Evolutionary conservation across 2,888 invertebrate species (phyloP).

Genomic region (Lucinisca nassula): DNA sequence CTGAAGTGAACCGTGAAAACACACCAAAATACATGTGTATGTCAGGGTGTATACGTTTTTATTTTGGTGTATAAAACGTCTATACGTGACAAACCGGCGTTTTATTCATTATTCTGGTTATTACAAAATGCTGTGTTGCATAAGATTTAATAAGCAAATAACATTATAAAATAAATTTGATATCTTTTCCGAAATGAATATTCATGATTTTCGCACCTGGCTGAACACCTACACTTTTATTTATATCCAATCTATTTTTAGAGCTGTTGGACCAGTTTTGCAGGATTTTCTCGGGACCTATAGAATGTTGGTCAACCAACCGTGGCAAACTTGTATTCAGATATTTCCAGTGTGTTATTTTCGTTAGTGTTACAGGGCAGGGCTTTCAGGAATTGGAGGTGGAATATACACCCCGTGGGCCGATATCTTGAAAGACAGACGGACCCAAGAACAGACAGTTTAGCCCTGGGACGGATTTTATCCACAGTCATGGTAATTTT

Average conservation of each 20-base stretch:
- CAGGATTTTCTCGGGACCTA: slow-evolving; percentile 50
- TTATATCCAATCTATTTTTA: slow-evolving; percentile 55
- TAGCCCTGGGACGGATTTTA: background rate
- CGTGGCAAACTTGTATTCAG: background rate
- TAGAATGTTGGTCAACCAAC: slow-evolving; percentile 29
- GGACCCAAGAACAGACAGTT: background rate
- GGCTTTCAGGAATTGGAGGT: background rate
- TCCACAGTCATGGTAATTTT: background rate
- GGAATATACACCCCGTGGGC: background rate
- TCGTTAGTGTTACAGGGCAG: background rate
- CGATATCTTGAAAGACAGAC: background rate
- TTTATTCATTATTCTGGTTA: too few relatives aligned
- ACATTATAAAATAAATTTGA: too few relatives aligned
- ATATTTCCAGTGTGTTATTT: slow-evolving; percentile 8
- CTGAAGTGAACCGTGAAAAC: background rate
- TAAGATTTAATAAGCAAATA: too few relatives aligned
- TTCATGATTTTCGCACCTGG: slow-evolving; percentile 43
- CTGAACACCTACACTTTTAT: slow-evolving; percentile 26
- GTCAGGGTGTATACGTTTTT: too few relatives aligned
- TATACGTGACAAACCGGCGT: too few relatives aligned
- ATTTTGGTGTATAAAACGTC: too few relatives aligned
- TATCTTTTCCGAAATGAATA: background rate
- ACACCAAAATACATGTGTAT: too few relatives aligned
- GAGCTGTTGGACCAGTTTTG: slow-evolving; percentile 76
- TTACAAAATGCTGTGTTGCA: too few relatives aligned